Base-by-base conservation (phyloP, 2,113 vertebrate species). In the Lutjanus erythropterus region DNA sequence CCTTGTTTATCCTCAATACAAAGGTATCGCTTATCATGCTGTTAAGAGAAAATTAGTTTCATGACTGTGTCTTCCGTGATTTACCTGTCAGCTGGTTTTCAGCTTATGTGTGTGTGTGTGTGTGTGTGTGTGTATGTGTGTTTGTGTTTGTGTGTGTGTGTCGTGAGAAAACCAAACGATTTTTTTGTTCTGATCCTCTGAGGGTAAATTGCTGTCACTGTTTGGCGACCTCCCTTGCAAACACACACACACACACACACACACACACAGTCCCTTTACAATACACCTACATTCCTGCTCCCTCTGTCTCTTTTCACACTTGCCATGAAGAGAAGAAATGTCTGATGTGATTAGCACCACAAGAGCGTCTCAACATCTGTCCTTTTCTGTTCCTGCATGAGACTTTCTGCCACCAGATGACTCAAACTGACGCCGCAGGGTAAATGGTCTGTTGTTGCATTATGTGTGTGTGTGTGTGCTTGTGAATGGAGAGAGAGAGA, bases 281-380 rank as follows among this genome's bases (percentile, higher is more conserved):
- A 67, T 27, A 39, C 27, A 49, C 25, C 42, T 42, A 46, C 69
- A 66, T 79, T 59, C 41, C 65, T 44, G 27, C 67, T 1, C 18
- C 37, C 27, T 59, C 16, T 74, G 47, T 82, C 44, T 90, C 18
- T 56, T 84, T 79, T 83, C 78, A 72, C 50, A 49, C 42, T 61
- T 35, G 53, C 31, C 15, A 52, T 31, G 61, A 49, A 56, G 15
- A 49, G 61, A 61, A 46, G 33, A 61, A 46, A 2, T 58, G 41
- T 78, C 16, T 39, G 44, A 61, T 41, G 58, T 19, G 2, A 41
- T 71, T 60, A 18, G 10, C 27, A 19, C 11, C 35, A 56, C 31
- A n/a, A 47, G 1, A 71, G 44, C 53, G 25, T 75, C 25, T 47
- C 55, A 65, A 23, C 46, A 21, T 71, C 16, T 74, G 58, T 61